Evolutionary conservation across 2,797 vertebrate species (phyloP), one percentile per base, ranked within the genome.

Genomic region (Leptatherina wallacei): DNA sequence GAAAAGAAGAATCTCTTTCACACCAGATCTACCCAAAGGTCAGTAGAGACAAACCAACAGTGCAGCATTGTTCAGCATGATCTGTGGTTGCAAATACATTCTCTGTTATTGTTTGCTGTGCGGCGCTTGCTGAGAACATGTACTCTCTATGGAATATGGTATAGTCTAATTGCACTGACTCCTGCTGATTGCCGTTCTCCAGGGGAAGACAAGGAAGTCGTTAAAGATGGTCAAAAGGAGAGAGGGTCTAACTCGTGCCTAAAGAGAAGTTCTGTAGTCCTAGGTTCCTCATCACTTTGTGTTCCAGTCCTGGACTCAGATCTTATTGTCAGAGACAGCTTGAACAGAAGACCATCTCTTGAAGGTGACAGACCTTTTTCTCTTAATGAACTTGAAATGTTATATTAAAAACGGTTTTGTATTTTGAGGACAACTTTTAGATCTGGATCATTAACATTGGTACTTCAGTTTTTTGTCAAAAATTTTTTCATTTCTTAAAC

Each of bases 1-100:
- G 82, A 96, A 97, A 85, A 94, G 96, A 83, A 96, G 96, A 92
- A 94, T 96, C 81, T 99, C 98, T 62, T 97, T 98, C 89, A 98
- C 97, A 84, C 94, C 94, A 73, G 96, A 96, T 93, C 83, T 90
- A 58, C 91, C 96, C 36, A 94, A 95, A 95, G 96, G 98, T 98
- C 93, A 95, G 92, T 86, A 63, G 69, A 74, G 66, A 49, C 14
- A 3, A 49, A 65, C 30, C 44, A 12, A 12, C 30, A n/a, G 22
- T 20, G 6, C 32, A 24, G 33, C 54, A 30, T 71, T 55, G 63
- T 63, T 75, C 29, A 27, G 27, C 10, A 40, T 35, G 49, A 44
- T 75, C 64, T 65, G 40, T 8, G 6, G 24, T 61, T 35, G 16
- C 57, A 71, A 67, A 72, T 70, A 30, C 52, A 49, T 61, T 66